Percentiles rank a stretch among this genome's conserved stretches.
phyloP scores from a whole-genome alignment of 2,797 vertebrate species.

The Macroramphosus scolopax region DNA sequence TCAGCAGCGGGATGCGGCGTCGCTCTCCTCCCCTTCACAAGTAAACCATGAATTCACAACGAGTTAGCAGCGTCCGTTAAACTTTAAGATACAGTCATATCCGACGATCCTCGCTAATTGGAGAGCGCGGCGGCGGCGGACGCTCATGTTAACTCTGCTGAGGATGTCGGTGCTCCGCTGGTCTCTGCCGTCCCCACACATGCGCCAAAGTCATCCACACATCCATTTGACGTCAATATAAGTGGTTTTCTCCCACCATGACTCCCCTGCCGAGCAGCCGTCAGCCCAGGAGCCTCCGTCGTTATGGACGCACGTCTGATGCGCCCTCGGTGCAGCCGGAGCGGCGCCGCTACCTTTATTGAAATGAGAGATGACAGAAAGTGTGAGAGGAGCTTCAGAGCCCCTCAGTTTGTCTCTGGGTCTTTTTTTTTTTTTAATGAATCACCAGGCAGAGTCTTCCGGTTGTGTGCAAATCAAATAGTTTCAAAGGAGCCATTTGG shows the following conservation, averaged over 20 bases:
- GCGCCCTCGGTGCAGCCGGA: conserved; percentile 35
- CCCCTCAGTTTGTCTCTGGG: conserved; percentile 26
- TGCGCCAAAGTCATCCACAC: conserved; percentile 53
- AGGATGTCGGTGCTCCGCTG: no score
- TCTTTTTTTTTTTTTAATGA: conserved; percentile 33
- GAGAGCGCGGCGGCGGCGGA: conserved; percentile 2
- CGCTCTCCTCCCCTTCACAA: conserved; percentile 15
- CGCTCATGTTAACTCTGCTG: no score
- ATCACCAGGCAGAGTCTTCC: no score
- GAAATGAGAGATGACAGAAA: no score
- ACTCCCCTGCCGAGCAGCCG: no score
- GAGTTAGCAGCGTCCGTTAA: conserved; percentile 33
- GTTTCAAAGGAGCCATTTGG: conserved; percentile 38
- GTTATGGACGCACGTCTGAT: conserved; percentile 24
- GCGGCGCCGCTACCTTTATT: no score
- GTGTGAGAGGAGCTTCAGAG: no score
- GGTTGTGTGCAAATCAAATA: conserved; percentile 43
- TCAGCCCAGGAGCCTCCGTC: conserved; percentile 13
- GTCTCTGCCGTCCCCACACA: no score
- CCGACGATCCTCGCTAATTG: conserved; percentile 1
- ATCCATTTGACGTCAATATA: conserved; percentile 62
- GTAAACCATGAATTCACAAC: conserved; percentile 37
- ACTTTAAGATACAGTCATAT: conserved; percentile 38
- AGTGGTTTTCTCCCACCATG: no score
- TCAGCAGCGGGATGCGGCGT: conserved; percentile 53